Evolutionary conservation across 2,797 vertebrate species (phyloP), one percentile per base, ranked within the genome.

Genomic region (Pseudotriccus pelzelni): DNA sequence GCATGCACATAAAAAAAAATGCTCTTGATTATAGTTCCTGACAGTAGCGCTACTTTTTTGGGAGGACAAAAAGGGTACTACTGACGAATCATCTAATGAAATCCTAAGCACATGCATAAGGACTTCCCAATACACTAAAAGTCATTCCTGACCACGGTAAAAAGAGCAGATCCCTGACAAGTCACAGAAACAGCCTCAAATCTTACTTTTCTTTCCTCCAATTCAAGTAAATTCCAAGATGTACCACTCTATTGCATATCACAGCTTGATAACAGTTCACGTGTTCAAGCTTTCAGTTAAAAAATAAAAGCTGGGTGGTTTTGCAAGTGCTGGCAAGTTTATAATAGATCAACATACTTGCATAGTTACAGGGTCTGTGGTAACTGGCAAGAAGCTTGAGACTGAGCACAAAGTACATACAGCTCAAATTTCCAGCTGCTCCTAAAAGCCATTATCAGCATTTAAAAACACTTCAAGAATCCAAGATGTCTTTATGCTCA

Each of bases 241-340:
- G 14, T 28, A 50, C 18, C 60, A 58, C 22, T 14, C n/a, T 80
- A 83, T 7, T 83, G 64, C 75, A 83, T 27, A 87, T 39, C 41
- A 62, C 74, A 78, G 69, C 64, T 75, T 8, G 32, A 52, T n/a
- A 95, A 89, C 32, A 78, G 34, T 41, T 82, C 10, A 58, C 10
- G 30, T 1, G 5, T 50, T 87, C 39, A 55, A 92, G 44, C 81
- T 67, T 74, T 78, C 6, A 21, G 82, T 56, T 46, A n/a, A 81
- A 87, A 89, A 66, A 72, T 22, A 76, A 87, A 89, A 85, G 22
- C 68, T 81, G 67, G 47, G 24, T 73, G 36, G 50, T 93, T 94
- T 93, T 93, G 69, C 68, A 96, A 96, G 84, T 23, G 39, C 79
- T 90, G 79, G 87, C 89, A 87, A 76, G 82, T 86, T 92, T 69